Conservation (phyloP, 2,888 invertebrate genomes). For the Zygogramma bicolorata region DNA sequence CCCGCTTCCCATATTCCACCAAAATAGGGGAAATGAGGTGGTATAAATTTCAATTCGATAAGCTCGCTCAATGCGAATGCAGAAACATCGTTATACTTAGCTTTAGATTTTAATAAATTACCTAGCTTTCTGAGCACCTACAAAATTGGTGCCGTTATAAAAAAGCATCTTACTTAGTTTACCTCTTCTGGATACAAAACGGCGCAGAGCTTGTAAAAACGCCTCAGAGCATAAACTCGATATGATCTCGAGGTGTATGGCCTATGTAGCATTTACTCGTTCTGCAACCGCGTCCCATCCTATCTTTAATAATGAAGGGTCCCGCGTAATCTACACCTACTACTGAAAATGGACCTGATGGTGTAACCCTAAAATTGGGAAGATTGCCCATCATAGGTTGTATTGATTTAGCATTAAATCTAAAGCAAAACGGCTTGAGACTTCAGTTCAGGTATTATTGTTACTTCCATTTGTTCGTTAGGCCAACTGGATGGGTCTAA, state of each 20-base stretch:
- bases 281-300: slow-evolving; percentile 20
- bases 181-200: slow-evolving; percentile 44
- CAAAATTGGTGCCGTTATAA: slow-evolving; percentile 33
- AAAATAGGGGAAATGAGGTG: slow-evolving; percentile 22
- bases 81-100: background rate
- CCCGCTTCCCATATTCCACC: slow-evolving; percentile 12
- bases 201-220: slow-evolving; percentile 40
- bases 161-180: slow-evolving; percentile 36
- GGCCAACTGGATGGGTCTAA: too few relatives aligned
- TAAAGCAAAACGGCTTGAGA: slow-evolving; percentile 3
- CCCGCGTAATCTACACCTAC: slow-evolving; percentile 34
- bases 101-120: slow-evolving; percentile 10
- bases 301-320: slow-evolving; percentile 26
- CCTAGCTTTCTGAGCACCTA: background rate
- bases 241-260: slow-evolving; percentile 44
- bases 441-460: slow-evolving; percentile 14
- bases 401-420: slow-evolving; percentile 21
- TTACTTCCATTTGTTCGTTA: slow-evolving; percentile 5
- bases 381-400: slow-evolving; percentile 32
- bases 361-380: slow-evolving; percentile 18
- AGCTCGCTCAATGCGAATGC: background rate
- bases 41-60: slow-evolving; percentile 28
- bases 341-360: slow-evolving; percentile 22
- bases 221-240: slow-evolving; percentile 36
- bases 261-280: slow-evolving; percentile 34